Base-by-base conservation (phyloP, 2,888 invertebrate species). In the Agrochola macilenta region DNA sequence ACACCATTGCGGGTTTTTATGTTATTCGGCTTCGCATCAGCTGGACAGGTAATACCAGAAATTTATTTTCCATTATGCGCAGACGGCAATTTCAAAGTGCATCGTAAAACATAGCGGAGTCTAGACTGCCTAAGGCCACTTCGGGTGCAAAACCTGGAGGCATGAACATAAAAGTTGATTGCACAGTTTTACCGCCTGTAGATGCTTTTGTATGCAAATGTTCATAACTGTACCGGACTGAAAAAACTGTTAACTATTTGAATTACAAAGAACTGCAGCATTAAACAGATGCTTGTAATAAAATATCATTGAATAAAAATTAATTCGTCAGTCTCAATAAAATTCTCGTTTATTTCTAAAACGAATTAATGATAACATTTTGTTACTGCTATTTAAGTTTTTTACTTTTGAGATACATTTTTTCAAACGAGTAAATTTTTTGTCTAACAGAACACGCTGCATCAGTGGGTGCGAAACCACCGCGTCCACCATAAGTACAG, bases 21-120 rank as follows among this genome's bases (percentile, higher is more conserved):
- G 52, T 43, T 70, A 65, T 63, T 78, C 5, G 58, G 58, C 39
- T 82, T 84, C n/a, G 43, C 52, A 23, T 54, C 74, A n/a, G n/a
- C 69, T 57, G 74, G 46, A 52, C 74, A 83, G 65, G 75, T 87
- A 77, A 70, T 60, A 26, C n/a, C 3, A 46, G 26, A 63, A 35
- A 35, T 23, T 30, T 63, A 35, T 68, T 74, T 49, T 60, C 76
- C 11, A 66, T 76, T 80, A 69, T 14, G 12, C 1, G 8, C 57
- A 69, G 61, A 61, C 43, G n/a, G 74, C 63, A 54, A 82, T 76
- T 84, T 74, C 72, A 64, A 76, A 80, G 72, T 60, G 66, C 26
- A 52, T 78, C 78, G 68, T 87, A 85, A 85, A 86, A 77, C 66
- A 78, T 75, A 69, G 74, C 74, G 60, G 63, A 58, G 78, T 73